Percentiles rank a stretch among this genome's conserved stretches.
Conservation (phyloP, 1,140 invertebrate genomes). For the Cyclina sinensis region DNA sequence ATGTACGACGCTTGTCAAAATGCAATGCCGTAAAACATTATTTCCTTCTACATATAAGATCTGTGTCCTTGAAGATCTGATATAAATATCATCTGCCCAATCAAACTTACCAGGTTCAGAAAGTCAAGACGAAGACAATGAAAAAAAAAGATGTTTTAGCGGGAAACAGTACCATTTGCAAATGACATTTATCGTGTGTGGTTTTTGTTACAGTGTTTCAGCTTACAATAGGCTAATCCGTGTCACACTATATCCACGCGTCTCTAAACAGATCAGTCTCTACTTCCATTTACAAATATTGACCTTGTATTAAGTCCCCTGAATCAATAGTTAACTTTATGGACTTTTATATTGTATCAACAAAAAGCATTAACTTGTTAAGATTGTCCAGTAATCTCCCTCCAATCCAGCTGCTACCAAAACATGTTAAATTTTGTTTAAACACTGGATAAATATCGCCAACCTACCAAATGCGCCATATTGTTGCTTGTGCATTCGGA, state of each 20-base stretch:
- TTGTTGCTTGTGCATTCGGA: neutral
- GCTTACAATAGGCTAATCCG: neutral
- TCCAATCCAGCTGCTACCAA: conserved; percentile 7
- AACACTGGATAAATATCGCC: conserved; percentile 22
- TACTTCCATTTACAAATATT: conserved; percentile 43
- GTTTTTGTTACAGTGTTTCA: conserved; percentile 34
- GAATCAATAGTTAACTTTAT: conserved; percentile 22
- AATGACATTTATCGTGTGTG: neutral
- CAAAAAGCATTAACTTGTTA: conserved; percentile 52
- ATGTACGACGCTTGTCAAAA: too few relatives aligned
- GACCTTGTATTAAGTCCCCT: conserved; percentile 47
- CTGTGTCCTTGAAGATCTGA: too few relatives aligned
- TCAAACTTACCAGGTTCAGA: too few relatives aligned
- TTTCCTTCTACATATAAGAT: too few relatives aligned
- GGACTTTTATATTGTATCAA: conserved; percentile 2
- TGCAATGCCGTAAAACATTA: too few relatives aligned
- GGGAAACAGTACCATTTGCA: neutral
- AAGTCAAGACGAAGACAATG: too few relatives aligned
- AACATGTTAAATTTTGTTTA: conserved; percentile 24
- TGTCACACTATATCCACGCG: conserved; percentile 51
- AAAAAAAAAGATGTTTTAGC: too few relatives aligned
- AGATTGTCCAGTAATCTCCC: conserved; percentile 74
- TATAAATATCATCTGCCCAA: too few relatives aligned
- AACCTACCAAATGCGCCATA: neutral
- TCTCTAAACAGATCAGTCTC: conserved; percentile 6